Evolutionary conservation across 2,888 invertebrate species (phyloP), one percentile per base, ranked within the genome.

Genomic region (Synanthedon vespiformis): DNA sequence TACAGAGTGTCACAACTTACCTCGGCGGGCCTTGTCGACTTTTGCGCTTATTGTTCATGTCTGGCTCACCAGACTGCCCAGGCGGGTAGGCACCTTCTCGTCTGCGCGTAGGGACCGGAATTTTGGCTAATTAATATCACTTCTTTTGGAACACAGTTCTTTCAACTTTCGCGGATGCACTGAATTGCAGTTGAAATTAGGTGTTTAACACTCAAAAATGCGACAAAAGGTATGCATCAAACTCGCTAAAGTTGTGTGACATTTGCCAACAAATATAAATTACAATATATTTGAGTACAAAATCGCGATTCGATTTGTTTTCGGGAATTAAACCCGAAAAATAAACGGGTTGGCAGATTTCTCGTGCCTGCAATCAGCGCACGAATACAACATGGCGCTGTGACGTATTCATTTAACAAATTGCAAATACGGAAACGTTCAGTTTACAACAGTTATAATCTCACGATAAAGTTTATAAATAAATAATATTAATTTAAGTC

Each of bases 61-160:
- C 91, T 85, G 83, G 83, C 76, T 84, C 87, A 76, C 87, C 86
- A 68, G 84, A 80, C 80, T 89, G 90, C 89, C 91, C 91, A 89
- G 91, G 89, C 87, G 89, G 89, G 89, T 90, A 91, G 92, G 92
- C 92, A 90, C 91, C 90, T 89, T 92, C 92, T 90, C 90, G 91
- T 89, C 91, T 92, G 89, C 90, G 92, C 90, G 92, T 93, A 87
- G 93, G 92, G 92, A 93, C 93, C 92, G 93, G 93, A 93, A 93
- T 93, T 92, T 93, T 93, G 93, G 90, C 84, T 76, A 85, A 83
- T 88, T 88, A 76, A 80, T 80, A 80, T 81, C 80, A 80, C 87
- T 84, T 86, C 83, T 86, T 84, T 85, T 80, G 86, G 80, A 87
- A 87, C 85, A 87, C 85, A 86, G 86, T 88, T 85, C 85, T 86